These are phyloP conservation scores for Drosophila navojoa DNA, from an alignment of 1,140 invertebrate species.

Conservation along the genomic window DNA sequence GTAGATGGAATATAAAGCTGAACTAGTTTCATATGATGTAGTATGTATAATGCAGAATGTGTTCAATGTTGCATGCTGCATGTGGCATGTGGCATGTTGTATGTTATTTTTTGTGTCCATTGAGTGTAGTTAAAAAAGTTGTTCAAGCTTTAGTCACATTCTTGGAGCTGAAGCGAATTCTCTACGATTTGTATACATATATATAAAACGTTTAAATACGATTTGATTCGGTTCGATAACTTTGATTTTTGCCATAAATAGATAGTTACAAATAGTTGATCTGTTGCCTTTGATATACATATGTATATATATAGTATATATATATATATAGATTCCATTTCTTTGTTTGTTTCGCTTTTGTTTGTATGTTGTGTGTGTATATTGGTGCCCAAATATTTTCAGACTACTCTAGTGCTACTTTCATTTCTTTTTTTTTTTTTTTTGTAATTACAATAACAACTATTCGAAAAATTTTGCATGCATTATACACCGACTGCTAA, in stretches of 20 bases:
- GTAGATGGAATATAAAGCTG: neutral
- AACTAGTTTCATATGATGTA: slow-evolving; percentile 8
- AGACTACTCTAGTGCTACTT: slow-evolving; percentile 72
- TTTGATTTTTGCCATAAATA: slow-evolving; percentile 47
- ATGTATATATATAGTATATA: slow-evolving; percentile 10
- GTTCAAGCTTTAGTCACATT: slow-evolving; percentile 40
- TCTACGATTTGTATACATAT: slow-evolving; percentile 65
- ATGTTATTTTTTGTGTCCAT: slow-evolving; percentile 25
- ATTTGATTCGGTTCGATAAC: slow-evolving; percentile 48
- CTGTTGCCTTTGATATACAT: slow-evolving; percentile 23
- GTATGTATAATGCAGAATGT: slow-evolving; percentile 22
- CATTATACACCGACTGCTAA: slow-evolving; percentile 54
- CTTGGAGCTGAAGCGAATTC: slow-evolving; percentile 51
- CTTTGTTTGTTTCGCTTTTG: slow-evolving; percentile 18
- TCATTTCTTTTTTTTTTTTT: neutral
- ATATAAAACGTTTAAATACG: slow-evolving; percentile 71
- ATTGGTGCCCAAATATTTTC: slow-evolving; percentile 79
- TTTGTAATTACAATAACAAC: slow-evolving; percentile 63
- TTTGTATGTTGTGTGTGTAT: slow-evolving; percentile 55
- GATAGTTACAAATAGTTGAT: slow-evolving; percentile 62
- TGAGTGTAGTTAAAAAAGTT: slow-evolving; percentile 21
- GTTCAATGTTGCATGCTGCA: slow-evolving; percentile 2
- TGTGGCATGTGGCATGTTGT: slow-evolving; percentile 3
- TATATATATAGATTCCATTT: neutral
- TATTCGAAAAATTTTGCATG: slow-evolving; percentile 34